Evolutionary conservation across 2,113 vertebrate genomes (phyloP).

Genomic region (Nycticorax nycticorax): DNA sequence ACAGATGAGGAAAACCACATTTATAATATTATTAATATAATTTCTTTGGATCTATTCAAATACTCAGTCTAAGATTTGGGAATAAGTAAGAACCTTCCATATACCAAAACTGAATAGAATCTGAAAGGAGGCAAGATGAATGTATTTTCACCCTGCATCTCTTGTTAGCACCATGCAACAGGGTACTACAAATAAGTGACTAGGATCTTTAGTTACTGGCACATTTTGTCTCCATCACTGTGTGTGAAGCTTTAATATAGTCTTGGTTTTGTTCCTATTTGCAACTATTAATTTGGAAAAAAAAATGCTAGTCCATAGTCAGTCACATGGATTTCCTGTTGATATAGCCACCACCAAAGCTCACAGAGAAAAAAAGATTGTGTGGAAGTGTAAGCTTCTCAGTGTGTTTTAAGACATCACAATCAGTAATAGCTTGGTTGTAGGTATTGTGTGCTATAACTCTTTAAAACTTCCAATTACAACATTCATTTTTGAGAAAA

Average conservation of each 20-base stretch:
- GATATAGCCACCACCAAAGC: neutral
- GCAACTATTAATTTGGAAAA: neutral
- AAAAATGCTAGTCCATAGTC: neutral
- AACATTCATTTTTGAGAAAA: neutral
- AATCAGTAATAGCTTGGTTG: neutral
- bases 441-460: neutral
- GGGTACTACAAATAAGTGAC: neutral
- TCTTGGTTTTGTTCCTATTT: neutral
- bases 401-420: neutral
- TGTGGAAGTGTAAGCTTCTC: neutral
- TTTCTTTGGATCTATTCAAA: neutral
- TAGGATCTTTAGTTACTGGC: neutral
- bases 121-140: neutral
- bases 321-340: neutral
- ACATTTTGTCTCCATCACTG: neutral
- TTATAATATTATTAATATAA: neutral
- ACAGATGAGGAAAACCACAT: neutral
- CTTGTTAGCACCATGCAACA: neutral
- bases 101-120: neutral
- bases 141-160: neutral
- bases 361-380: neutral
- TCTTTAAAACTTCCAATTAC: neutral
- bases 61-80: neutral
- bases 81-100: neutral
- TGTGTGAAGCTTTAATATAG: neutral